Conservation (phyloP, 2,888 invertebrate species). For the Tethea ocularis region DNA sequence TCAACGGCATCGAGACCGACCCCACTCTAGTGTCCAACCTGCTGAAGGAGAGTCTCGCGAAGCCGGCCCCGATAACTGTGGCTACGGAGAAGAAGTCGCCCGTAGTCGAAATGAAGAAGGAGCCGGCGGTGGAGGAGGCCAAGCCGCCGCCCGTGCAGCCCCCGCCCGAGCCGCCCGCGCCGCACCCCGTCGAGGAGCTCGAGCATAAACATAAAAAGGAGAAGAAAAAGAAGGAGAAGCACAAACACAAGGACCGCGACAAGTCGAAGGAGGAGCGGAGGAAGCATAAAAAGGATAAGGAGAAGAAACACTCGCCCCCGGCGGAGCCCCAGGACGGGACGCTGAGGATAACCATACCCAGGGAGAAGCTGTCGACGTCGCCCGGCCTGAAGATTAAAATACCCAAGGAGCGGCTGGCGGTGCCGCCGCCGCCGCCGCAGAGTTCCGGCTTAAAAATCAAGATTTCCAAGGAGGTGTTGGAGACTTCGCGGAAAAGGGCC, state of each 20-base stretch:
- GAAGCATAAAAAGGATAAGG: slow-evolving; percentile 88
- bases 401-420: slow-evolving; percentile 88
- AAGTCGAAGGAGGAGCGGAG: slow-evolving; percentile 88
- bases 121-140: slow-evolving; percentile 26
- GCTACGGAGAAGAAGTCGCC: slow-evolving; percentile 69
- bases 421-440: slow-evolving; percentile 73
- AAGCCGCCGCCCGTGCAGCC: slow-evolving; percentile 44
- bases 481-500: slow-evolving; percentile 71
- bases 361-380: slow-evolving; percentile 68
- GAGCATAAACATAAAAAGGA: slow-evolving; percentile 82
- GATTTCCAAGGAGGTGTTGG: slow-evolving; percentile 90
- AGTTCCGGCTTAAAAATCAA: slow-evolving; percentile 88
- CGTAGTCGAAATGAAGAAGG: slow-evolving; percentile 53
- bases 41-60: slow-evolving; percentile 85
- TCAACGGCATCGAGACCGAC: slow-evolving; percentile 89
- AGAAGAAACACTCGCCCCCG: slow-evolving; percentile 59
- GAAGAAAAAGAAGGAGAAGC: slow-evolving; percentile 91
- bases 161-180: slow-evolving; percentile 33
- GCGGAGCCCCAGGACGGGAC: slow-evolving; percentile 51
- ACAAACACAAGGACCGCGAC: slow-evolving; percentile 90
- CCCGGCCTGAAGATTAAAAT: slow-evolving; percentile 91
- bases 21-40: slow-evolving; percentile 88
- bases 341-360: slow-evolving; percentile 71
- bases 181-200: slow-evolving; percentile 43
- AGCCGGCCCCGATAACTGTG: slow-evolving; percentile 73